Percentiles rank a stretch among this genome's conserved stretches.
These are phyloP conservation scores for Astreopora myriophthalma DNA, from an alignment of 64 coral and sea anemone genomes.

Conservation along the genomic window DNA sequence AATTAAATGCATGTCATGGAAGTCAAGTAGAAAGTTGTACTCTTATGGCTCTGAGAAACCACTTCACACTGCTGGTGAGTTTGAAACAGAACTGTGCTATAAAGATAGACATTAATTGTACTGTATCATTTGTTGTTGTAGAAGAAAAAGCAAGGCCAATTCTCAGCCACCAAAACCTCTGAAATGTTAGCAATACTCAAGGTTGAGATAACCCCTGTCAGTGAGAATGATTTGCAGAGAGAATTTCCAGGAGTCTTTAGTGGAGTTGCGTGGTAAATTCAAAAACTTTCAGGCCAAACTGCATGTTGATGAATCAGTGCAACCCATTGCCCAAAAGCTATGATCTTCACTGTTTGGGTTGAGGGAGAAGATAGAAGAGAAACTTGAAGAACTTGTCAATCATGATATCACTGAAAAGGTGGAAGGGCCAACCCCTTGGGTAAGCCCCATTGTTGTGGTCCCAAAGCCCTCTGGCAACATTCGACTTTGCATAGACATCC, in stretches of 20 bases:
- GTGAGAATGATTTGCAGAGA: neutral
- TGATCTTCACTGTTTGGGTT: too few species aligned
- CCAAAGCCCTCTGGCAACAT: too few species aligned
- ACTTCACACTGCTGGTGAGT: conserved; percentile 34
- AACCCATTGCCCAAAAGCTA: neutral
- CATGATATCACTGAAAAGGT: conserved; percentile 36
- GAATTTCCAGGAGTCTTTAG: neutral
- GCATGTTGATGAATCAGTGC: neutral
- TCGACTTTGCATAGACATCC: too few species aligned
- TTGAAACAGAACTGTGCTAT: conserved; percentile 47
- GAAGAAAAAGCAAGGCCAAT: conserved; percentile 16
- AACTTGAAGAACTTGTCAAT: neutral
- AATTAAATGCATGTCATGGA: conserved; percentile 23
- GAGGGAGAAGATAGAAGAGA: neutral
- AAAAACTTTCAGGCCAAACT: neutral
- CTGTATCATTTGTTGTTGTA: conserved; percentile 21
- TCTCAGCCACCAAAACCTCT: conserved; percentile 1
- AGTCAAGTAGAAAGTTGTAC: conserved; percentile 27
- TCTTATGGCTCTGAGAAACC: conserved; percentile 57
- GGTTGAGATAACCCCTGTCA: neutral
- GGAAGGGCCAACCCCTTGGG: conserved; percentile 11
- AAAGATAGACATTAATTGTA: conserved; percentile 26
- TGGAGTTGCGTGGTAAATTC: neutral
- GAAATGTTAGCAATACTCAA: neutral
- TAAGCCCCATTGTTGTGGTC: conserved; percentile 7